Percentiles rank a stretch among this genome's conserved stretches.
Evolutionary conservation across 2,797 vertebrate species (phyloP).

Genomic region (Somateria mollissima): DNA sequence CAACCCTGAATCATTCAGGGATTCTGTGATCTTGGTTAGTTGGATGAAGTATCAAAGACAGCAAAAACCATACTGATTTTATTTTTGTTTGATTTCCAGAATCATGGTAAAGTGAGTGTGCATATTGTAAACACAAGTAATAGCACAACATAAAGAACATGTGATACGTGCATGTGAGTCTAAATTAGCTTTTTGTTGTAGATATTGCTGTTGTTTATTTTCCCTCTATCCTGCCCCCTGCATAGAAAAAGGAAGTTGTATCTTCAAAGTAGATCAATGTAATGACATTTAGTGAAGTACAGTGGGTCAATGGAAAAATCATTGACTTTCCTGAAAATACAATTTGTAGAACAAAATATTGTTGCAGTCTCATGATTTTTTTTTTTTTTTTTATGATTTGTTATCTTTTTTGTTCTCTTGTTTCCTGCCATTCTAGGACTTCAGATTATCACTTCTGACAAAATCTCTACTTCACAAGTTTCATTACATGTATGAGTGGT

Average conservation of each 20-base stretch:
- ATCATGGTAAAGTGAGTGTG: background rate
- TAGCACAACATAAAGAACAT: background rate
- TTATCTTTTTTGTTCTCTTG: background rate
- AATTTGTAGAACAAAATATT: background rate
- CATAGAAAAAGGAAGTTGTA: conserved; percentile 22
- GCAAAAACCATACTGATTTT: background rate
- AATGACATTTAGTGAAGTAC: background rate
- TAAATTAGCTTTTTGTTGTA: background rate
- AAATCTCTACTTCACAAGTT: background rate
- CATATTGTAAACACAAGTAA: background rate
- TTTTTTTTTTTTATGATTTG: background rate
- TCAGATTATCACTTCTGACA: background rate
- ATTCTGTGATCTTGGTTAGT: background rate
- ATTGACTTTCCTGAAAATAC: background rate
- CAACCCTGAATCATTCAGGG: background rate
- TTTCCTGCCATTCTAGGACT: background rate
- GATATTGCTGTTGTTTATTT: background rate
- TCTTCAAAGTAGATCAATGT: background rate
- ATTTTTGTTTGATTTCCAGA: background rate
- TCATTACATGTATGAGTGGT: background rate
- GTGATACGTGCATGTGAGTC: background rate
- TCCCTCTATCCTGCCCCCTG: background rate
- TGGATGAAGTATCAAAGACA: background rate
- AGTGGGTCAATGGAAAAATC: background rate
- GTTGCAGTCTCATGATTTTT: background rate